Base-by-base conservation (phyloP, 2,113 vertebrate species). In the Lycaon pictus region DNA sequence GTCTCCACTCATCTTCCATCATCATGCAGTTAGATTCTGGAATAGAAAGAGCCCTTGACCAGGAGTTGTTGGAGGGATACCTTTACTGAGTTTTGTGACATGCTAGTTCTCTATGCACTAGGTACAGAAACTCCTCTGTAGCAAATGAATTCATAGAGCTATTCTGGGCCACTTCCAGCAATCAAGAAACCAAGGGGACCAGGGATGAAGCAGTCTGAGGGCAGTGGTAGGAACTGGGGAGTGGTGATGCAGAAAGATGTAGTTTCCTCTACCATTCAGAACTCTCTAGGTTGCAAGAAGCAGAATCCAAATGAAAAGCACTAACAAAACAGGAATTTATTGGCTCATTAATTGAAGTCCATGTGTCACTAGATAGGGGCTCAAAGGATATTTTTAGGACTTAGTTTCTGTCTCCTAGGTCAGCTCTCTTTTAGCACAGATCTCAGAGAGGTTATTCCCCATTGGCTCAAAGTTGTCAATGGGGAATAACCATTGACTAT, bases 81-180 rank as follows among this genome's bases (percentile, higher is more conserved):
- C 53, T 81, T 91, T 65, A 43, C 11, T 3, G 3, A 58, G 20
- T 62, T 90, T 11, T 65, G 27, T 55, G 17, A 76, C 74, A 32
- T n/a, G 22, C 32, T 76, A 67, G 63, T 90, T 69, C 29, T 82
- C 17, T 96, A n/a, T 60, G 22, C 15, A 83, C 58, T 81, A 94
- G 37, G 6, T 53, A 11, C 25, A 93, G 93, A 96, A 92, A 95
- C 23, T 81, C 11, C n/a, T 87, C 12, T 88, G 25, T 9, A 69
- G 71, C 29, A 93, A 88, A 71, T 81, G 74, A 56, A 58, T 90
- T 90, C 35, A n/a, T 29, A 37, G 81, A 86, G 53, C 15, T 96
- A 7, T 3, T 16, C 27, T 67, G 25, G 11, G 51, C 6, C n/a
- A 79, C 25, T 94, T 55, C 8, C 22, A 43, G n/a, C 43, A 51